These are phyloP conservation scores for Mylabris sibirica DNA, from an alignment of 2,888 invertebrate genomes.

Conservation along the genomic window DNA sequence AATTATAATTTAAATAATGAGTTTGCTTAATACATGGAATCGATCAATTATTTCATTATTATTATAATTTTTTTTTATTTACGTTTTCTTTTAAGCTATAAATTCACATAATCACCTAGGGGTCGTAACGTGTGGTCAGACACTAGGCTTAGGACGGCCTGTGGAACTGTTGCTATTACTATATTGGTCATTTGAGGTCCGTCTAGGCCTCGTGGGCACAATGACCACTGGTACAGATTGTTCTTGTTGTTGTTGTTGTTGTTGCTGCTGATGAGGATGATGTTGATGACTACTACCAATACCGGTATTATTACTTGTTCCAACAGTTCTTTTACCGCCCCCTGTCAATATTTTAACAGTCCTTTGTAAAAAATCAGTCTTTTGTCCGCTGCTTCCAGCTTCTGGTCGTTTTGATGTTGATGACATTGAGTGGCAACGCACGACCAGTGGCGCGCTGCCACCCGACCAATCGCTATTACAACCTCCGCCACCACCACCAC, in stretches of 20 bases:
- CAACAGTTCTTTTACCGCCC: conserved; percentile 43
- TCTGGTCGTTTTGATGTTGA: conserved; percentile 42
- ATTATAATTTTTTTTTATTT: conserved; percentile 17
- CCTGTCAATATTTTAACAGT: conserved; percentile 63
- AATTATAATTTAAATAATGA: conserved; percentile 36
- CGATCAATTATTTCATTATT: conserved; percentile 45
- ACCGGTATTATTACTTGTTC: conserved; percentile 1
- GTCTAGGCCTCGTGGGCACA: conserved; percentile 54
- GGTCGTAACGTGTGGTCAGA: conserved; percentile 59
- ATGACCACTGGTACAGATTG: conserved; percentile 57
- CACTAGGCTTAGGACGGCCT: conserved; percentile 48
- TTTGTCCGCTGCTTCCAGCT: conserved; percentile 51
- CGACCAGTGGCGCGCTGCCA: conserved; percentile 55
- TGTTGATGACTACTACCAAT: conserved; percentile 8
- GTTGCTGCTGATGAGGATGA: conserved; percentile 17
- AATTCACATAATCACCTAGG: conserved; percentile 57
- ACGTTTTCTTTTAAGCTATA: conserved; percentile 39
- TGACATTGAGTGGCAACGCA: conserved; percentile 61
- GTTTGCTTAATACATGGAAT: conserved; percentile 51
- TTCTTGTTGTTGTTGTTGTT: conserved; percentile 32
- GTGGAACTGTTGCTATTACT: conserved; percentile 40
- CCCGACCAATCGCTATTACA: conserved; percentile 42
- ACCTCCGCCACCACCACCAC: conserved; percentile 36
- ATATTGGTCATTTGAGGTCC: conserved; percentile 39
- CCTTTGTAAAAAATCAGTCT: conserved; percentile 64